A percentile compares a stretch with the other conserved stretches of the same genome.
phyloP scores from a whole-genome alignment of 2,797 vertebrate genomes.

The Chloroceryle amazona region DNA sequence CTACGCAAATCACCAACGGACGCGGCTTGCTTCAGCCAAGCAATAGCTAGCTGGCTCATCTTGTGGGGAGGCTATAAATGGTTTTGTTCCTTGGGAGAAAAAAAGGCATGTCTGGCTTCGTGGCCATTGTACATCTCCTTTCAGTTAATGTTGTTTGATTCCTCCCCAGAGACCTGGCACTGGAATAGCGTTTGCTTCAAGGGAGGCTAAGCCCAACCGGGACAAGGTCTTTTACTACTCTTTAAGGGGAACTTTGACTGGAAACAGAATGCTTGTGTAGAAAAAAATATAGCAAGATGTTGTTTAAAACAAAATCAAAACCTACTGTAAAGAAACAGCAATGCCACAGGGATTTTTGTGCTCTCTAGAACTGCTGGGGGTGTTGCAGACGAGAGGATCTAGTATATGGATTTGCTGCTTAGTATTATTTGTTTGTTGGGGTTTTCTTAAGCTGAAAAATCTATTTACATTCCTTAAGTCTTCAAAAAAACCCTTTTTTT shows the following conservation, averaged over 20 bases:
- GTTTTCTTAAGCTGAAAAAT: slow-evolving; percentile 43
- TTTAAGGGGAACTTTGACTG: background rate
- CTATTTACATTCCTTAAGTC: slow-evolving; percentile 14
- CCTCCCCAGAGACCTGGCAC: background rate
- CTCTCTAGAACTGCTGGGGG: background rate
- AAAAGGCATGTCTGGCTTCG: background rate
- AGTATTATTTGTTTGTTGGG: background rate
- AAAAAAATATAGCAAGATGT: background rate
- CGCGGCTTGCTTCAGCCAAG: background rate
- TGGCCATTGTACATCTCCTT: background rate
- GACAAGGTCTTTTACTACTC: background rate
- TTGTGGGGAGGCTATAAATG: background rate
- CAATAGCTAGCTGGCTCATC: background rate
- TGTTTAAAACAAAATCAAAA: slow-evolving; percentile 7
- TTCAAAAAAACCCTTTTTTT: slow-evolving; percentile 10
- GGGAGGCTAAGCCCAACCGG: background rate
- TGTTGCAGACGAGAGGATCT: background rate
- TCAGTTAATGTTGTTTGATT: background rate
- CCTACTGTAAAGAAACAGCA: background rate
- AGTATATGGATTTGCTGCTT: slow-evolving; percentile 15
- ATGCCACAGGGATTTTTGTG: background rate
- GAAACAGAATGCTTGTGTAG: background rate
- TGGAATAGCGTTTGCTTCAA: background rate
- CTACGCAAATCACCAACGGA: background rate
- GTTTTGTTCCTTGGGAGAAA: background rate